Conservation (phyloP, 1,140 invertebrate genomes). For the Lepidurus couesii region DNA sequence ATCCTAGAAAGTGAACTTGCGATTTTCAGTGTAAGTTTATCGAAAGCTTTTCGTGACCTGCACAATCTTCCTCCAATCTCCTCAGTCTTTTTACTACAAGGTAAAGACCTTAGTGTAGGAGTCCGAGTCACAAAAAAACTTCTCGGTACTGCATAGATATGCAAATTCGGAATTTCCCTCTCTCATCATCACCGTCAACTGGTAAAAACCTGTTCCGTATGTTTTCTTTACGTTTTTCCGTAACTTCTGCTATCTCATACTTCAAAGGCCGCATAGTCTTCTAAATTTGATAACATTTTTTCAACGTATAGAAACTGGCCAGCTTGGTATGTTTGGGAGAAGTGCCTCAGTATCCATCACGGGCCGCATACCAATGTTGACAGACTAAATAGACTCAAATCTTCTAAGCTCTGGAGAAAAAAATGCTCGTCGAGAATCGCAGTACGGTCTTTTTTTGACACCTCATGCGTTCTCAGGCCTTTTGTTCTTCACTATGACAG, state of each 20-base stretch:
- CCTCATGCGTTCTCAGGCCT: not conserved
- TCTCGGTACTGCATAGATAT: not conserved
- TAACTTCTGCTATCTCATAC: not conserved
- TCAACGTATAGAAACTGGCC: not conserved
- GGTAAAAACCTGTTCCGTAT: constrained; percentile 15
- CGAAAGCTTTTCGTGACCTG: not conserved
- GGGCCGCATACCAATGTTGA: not conserved
- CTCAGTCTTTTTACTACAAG: not conserved
- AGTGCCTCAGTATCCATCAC: not conserved
- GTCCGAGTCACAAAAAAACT: not conserved
- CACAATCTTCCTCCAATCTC: not conserved
- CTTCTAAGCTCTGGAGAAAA: not conserved
- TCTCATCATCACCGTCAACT: constrained; percentile 19
- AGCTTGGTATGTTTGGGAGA: not conserved
- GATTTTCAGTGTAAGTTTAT: not conserved
- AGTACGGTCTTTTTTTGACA: not conserved
- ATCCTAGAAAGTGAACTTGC: too few relatives aligned
- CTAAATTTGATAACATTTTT: not conserved
- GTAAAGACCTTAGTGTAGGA: not conserved
- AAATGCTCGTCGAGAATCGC: not conserved
- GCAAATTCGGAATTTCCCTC: not conserved
- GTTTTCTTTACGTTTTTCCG: not conserved
- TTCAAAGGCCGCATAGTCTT: not conserved
- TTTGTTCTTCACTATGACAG: constrained; percentile 5
- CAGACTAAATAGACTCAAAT: not conserved